phyloP scores from a whole-genome alignment of 2,113 vertebrate genomes.

The Platycercus adscitus region DNA sequence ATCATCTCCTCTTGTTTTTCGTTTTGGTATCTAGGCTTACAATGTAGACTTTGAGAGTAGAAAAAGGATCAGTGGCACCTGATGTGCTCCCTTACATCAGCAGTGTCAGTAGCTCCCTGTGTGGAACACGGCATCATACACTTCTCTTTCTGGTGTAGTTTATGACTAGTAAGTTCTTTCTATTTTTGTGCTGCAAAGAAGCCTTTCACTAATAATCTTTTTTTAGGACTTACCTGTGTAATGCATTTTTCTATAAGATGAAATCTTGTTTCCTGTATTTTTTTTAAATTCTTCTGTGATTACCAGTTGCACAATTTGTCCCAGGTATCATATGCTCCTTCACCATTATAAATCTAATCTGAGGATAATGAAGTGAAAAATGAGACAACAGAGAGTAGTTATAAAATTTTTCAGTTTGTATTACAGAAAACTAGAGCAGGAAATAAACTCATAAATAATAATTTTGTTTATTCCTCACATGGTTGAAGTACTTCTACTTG shows the following conservation, averaged over 20 bases:
- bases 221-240: background rate
- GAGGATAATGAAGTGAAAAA: background rate
- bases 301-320: background rate
- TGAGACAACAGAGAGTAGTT: background rate
- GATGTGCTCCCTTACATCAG: background rate
- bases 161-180: background rate
- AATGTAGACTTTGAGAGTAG: background rate
- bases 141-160: background rate
- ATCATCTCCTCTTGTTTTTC: background rate
- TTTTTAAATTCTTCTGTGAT: background rate
- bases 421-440: background rate
- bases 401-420: background rate
- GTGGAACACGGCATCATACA: background rate
- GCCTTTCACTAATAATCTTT: background rate
- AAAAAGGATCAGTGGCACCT: background rate
- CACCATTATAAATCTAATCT: background rate
- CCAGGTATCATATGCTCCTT: background rate
- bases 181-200: background rate
- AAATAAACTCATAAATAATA: background rate
- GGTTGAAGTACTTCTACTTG: background rate
- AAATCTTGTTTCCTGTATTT: background rate
- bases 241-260: background rate
- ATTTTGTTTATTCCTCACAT: background rate
- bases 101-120: background rate
- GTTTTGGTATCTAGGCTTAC: background rate